These are phyloP conservation scores for Odontesthes bonariensis DNA, from an alignment of 2,113 vertebrate genomes.

Conservation along the genomic window DNA sequence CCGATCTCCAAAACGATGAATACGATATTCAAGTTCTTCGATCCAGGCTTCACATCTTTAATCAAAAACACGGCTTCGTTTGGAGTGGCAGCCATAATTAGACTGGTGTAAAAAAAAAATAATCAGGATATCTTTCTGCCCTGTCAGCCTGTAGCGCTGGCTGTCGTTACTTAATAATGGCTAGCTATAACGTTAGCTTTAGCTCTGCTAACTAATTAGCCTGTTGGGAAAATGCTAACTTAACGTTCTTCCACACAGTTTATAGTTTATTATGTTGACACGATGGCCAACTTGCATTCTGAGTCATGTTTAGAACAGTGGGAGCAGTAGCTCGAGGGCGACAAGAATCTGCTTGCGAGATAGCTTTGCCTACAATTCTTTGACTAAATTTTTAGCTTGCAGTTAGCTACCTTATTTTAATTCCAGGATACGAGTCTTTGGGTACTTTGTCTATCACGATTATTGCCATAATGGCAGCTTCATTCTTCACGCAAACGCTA, in stretches of 20 bases:
- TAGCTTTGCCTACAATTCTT: constrained; percentile 9
- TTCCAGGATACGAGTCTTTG: constrained; percentile 11
- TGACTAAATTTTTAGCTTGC: constrained; percentile 22
- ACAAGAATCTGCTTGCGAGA: neutral
- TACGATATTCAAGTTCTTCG: constrained; percentile 98
- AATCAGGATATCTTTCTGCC: neutral
- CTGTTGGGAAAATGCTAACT: constrained; percentile 19
- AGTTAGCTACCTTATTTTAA: constrained; percentile 34
- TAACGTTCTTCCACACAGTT: neutral
- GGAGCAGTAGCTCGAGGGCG: neutral
- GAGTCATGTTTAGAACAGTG: neutral
- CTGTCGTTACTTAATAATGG: neutral
- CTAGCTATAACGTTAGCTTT: constrained; percentile 36
- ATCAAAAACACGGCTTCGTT: constrained; percentile 89
- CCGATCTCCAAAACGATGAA: constrained; percentile 99
- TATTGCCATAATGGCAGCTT: constrained; percentile 32
- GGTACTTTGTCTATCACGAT: neutral
- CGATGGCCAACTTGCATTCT: neutral
- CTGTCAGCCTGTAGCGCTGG: constrained; percentile 8
- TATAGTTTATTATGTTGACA: neutral
- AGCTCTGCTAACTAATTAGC: constrained; percentile 39
- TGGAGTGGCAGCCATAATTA: constrained; percentile 83
- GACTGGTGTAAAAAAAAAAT: neutral
- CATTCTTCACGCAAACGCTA: constrained; percentile 15
- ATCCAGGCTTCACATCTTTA: constrained; percentile 97